Evolutionary conservation across 2,888 invertebrate species (phyloP).

Genomic region (Eristalis pertinax): DNA sequence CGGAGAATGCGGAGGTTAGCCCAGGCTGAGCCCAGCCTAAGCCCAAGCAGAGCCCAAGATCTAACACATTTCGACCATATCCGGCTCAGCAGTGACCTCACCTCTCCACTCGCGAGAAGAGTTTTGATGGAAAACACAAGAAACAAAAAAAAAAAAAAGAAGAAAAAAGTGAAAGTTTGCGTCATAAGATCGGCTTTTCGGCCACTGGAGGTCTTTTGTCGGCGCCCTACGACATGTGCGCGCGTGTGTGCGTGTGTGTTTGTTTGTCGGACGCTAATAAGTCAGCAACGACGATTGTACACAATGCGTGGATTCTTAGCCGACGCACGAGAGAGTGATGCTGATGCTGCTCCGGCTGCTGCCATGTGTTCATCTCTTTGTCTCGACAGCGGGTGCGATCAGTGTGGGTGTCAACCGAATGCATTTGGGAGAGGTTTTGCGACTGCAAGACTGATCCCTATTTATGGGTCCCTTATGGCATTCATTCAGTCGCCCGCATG

Average conservation of each 20-base stretch:
- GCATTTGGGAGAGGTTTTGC: conserved; percentile 54
- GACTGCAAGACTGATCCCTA: conserved; percentile 50
- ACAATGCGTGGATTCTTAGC: conserved; percentile 45
- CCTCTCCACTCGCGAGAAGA: conserved; percentile 13
- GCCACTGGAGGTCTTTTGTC: conserved; percentile 6
- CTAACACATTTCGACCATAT: conserved; percentile 67
- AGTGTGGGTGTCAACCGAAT: conserved; percentile 48
- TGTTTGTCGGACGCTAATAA: conserved; percentile 33
- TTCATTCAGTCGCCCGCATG: conserved; percentile 44
- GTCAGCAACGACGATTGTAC: conserved; percentile 4
- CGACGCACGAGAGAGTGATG: background rate
- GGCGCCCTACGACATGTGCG: background rate
- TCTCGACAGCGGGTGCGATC: conserved; percentile 46
- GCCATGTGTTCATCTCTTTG: conserved; percentile 50
- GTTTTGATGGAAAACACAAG: background rate
- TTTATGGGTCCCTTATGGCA: conserved; percentile 58
- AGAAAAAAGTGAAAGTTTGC: conserved; percentile 70
- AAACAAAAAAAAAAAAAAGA: too few species aligned
- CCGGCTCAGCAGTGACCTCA: conserved; percentile 66
- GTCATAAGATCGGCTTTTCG: conserved; percentile 46
- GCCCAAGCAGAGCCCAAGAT: conserved; percentile 22
- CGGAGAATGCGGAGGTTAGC: background rate
- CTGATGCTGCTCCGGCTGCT: conserved; percentile 10
- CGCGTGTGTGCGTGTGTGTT: conserved; percentile 15
- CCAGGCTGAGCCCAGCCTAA: background rate